A percentile compares a stretch with the other conserved stretches of the same genome.
Evolutionary conservation across 2,888 invertebrate genomes (phyloP).

Genomic region (Pachydiplax longipennis): DNA sequence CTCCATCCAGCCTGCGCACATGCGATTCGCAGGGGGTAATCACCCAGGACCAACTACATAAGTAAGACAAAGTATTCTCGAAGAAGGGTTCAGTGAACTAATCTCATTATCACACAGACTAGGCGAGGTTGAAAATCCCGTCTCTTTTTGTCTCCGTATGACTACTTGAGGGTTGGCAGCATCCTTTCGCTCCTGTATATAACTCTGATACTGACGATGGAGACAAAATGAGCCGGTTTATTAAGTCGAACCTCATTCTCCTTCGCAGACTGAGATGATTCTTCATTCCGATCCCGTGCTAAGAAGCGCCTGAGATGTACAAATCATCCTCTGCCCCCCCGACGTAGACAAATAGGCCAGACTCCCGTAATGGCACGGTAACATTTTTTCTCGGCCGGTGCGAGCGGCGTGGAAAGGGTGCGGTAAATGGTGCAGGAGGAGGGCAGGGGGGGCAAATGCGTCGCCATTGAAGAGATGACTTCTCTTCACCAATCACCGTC

Average conservation of each 20-base stretch:
- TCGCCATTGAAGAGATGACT: background rate
- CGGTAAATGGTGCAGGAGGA: background rate
- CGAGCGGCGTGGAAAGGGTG: background rate
- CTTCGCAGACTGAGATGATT: background rate
- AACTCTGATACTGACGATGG: conserved; percentile 4
- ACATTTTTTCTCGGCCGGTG: background rate
- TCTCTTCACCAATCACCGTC: background rate
- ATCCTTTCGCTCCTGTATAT: background rate
- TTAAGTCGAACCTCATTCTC: background rate
- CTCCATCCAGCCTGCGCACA: too few species aligned
- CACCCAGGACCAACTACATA: too few species aligned
- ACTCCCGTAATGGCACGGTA: background rate
- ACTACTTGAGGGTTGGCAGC: background rate
- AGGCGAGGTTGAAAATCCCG: background rate
- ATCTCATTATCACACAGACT: background rate
- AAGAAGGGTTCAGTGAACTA: background rate
- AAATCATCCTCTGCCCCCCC: background rate
- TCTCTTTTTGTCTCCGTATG: background rate
- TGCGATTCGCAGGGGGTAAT: too few species aligned
- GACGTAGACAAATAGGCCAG: conserved; percentile 8
- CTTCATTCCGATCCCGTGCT: background rate
- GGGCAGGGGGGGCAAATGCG: background rate
- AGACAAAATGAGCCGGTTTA: conserved; percentile 15
- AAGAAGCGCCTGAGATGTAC: background rate
- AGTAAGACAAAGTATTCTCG: background rate